Evolutionary conservation across 2,113 vertebrate genomes (phyloP).

Genomic region (Bungarus multicinctus): DNA sequence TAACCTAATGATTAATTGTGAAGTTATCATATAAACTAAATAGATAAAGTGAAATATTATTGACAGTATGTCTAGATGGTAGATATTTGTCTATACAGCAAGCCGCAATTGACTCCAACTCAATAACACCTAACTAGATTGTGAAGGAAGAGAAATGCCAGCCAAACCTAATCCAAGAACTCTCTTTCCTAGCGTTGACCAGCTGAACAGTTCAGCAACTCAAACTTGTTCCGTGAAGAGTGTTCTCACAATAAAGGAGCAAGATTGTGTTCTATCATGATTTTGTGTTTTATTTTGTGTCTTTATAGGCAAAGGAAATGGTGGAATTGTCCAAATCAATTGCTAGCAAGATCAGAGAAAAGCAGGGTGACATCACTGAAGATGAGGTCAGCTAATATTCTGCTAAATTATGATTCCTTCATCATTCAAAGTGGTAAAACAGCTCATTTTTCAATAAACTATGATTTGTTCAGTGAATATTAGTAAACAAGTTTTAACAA

Average conservation of each 20-base stretch:
- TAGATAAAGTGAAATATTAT: neutral
- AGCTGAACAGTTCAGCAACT: neutral
- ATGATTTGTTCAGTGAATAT: neutral
- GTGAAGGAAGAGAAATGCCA: neutral
- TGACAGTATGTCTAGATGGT: neutral
- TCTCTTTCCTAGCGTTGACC: neutral
- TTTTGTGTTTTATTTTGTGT: conserved; percentile 32
- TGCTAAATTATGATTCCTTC: neutral
- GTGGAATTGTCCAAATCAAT: conserved; percentile 96
- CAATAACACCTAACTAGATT: neutral
- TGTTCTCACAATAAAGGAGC: neutral
- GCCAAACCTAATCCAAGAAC: neutral
- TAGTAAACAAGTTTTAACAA: neutral
- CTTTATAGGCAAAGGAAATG: conserved; percentile 95
- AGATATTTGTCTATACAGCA: neutral
- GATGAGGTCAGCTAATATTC: conserved; percentile 83
- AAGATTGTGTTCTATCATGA: neutral
- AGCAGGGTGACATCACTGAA: conserved; percentile 96
- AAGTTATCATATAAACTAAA: neutral
- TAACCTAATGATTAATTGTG: neutral
- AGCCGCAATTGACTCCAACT: neutral
- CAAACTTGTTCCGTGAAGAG: neutral
- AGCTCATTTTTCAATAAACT: neutral
- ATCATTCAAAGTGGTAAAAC: neutral
- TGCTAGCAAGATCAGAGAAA: conserved; percentile 98